These are phyloP conservation scores for Eonycteris spelaea DNA, from an alignment of 2,113 vertebrate species.

Conservation along the genomic window DNA sequence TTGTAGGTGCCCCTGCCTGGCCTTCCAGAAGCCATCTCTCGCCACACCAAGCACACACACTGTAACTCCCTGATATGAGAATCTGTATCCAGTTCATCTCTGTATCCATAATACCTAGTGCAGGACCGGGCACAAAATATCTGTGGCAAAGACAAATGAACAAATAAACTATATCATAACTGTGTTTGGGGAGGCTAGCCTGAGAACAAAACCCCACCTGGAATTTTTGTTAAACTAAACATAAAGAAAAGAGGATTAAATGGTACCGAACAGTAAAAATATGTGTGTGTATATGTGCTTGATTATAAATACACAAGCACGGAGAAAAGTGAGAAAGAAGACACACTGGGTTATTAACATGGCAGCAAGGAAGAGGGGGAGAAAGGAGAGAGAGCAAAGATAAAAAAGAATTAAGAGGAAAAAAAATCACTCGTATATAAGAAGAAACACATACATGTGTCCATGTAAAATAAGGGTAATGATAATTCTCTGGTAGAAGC, in stretches of 20 bases:
- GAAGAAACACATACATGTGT: background rate
- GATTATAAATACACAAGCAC: background rate
- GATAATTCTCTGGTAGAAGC: background rate
- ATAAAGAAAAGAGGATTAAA: background rate
- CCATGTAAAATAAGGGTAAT: background rate
- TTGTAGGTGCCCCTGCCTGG: background rate
- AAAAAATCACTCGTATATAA: background rate
- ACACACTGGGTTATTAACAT: background rate
- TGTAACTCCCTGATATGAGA: background rate
- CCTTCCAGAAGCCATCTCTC: background rate
- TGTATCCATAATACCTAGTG: background rate
- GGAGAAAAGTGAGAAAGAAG: background rate
- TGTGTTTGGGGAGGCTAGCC: background rate
- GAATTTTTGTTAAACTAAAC: background rate
- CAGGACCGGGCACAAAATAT: background rate
- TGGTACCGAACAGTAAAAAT: background rate
- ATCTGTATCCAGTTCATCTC: background rate
- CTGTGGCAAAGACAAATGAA: background rate
- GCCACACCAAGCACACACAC: background rate
- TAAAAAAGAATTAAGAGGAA: background rate
- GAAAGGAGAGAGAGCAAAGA: background rate
- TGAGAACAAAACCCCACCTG: background rate
- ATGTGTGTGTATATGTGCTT: background rate
- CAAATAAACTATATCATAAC: background rate
- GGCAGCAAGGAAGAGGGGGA: background rate